Percentiles rank a stretch among this genome's conserved stretches.
Conservation (phyloP, 2,113 vertebrate genomes). For the Pelobates fuscus region DNA sequence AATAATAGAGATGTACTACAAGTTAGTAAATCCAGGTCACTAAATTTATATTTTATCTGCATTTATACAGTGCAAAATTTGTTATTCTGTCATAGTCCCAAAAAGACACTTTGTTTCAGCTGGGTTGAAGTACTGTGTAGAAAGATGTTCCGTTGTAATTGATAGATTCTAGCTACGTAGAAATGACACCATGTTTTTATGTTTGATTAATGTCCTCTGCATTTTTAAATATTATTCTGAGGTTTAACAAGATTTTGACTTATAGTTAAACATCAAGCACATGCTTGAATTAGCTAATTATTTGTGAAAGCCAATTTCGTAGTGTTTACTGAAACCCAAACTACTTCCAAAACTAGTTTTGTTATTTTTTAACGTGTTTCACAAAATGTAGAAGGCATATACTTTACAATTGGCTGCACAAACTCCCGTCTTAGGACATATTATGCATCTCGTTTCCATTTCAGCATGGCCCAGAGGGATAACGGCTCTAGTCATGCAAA, state of each 20-base stretch:
- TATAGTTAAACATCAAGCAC: conserved; percentile 72
- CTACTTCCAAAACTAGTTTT: conserved; percentile 44
- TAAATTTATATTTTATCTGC: background rate
- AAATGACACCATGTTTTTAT: conserved; percentile 38
- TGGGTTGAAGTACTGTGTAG: background rate
- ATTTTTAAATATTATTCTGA: conserved; percentile 69
- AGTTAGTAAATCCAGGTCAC: no score
- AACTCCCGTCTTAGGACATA: conserved; percentile 19
- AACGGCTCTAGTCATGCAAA: no score
- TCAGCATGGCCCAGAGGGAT: no score
- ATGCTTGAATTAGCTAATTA: conserved; percentile 68
- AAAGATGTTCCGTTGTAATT: conserved; percentile 36
- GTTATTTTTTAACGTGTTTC: conserved; percentile 37
- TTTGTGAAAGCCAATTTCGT: conserved; percentile 67
- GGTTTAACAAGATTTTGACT: conserved; percentile 67
- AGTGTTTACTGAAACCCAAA: conserved; percentile 61
- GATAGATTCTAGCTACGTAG: conserved; percentile 14
- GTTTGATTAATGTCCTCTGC: conserved; percentile 49
- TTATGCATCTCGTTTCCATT: background rate
- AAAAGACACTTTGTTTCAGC: conserved; percentile 36
- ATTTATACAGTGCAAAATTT: conserved; percentile 17
- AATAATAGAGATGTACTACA: no score
- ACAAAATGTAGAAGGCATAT: conserved; percentile 55
- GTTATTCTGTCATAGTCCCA: conserved; percentile 25
- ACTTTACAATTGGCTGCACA: conserved; percentile 3